These are phyloP conservation scores for Etheostoma perlongum DNA, from an alignment of 2,797 vertebrate genomes.

Conservation along the genomic window DNA sequence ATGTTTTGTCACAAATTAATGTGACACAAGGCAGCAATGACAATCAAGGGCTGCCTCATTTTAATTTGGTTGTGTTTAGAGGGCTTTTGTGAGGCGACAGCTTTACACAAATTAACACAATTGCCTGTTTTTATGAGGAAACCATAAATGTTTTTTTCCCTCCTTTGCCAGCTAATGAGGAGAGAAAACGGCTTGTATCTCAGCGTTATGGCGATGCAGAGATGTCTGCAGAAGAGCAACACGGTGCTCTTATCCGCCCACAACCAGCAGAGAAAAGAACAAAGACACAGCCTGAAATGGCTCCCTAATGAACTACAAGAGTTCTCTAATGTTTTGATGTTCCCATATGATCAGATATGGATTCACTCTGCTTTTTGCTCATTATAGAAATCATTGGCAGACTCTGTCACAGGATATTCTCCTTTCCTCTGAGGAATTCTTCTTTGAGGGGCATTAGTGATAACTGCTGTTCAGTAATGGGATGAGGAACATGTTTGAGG, in stretches of 20 bases:
- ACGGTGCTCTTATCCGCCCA: constrained; percentile 62
- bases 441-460: constrained; percentile 56
- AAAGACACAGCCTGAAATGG: constrained; percentile 71
- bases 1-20: constrained; percentile 99
- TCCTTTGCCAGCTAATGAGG: constrained; percentile 91
- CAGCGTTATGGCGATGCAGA: constrained; percentile 60
- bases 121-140: constrained; percentile 95
- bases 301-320: constrained; percentile 75
- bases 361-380: constrained; percentile 63
- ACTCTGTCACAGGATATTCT: constrained; percentile 53
- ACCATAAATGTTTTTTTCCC: constrained; percentile 89
- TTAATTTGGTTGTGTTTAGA: constrained; percentile 99
- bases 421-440: constrained; percentile 49
- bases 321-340: constrained; percentile 70
- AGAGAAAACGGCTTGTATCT: constrained; percentile 86
- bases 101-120: constrained; percentile 98
- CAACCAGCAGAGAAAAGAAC: constrained; percentile 66
- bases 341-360: constrained; percentile 71
- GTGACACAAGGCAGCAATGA: constrained; percentile 98
- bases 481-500: constrained; percentile 28
- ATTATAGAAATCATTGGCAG: constrained; percentile 72
- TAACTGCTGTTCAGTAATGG: constrained; percentile 63
- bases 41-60: constrained; percentile 97
- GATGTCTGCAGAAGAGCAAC: constrained; percentile 69
- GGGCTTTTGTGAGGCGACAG: constrained; percentile 93